Evolutionary conservation across 2,797 vertebrate species (phyloP), one percentile per base, ranked within the genome.

Genomic region (Petrocephalus sullivani): DNA sequence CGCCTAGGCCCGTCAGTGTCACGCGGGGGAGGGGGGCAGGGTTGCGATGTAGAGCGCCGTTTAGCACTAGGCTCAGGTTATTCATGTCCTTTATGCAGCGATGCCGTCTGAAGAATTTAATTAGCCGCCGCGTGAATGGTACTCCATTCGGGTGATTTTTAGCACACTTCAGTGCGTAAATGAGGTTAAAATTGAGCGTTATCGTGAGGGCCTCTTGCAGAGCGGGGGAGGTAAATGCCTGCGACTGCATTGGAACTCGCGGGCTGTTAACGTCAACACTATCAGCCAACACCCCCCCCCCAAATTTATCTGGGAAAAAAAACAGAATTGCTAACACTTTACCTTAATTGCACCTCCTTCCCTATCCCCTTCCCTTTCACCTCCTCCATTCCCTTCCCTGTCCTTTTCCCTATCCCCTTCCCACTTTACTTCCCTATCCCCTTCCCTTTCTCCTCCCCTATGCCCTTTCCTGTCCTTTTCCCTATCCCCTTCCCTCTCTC

Each of bases 91-190:
- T 81, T 49, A 81, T 37, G 75, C 49, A 81, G 41, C 46, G 3
- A 19, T 14, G 14, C 41, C 41, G 9, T 81, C 3, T 81, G 75
- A 49, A 81, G 75, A 81, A 49, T 81, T 81, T 81, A 81, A 81
- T 81, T 81, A 81, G 37, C 41, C 19, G 8, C 37, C 19, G 19
- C 37, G 19, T 81, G 75, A 81, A 81, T 49, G 41, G 37, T 49
- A 81, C 75, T 81, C 75, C 75, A 81, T 81, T 49, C 6, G 37
- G 75, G 75, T 81, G 75, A 21, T 49, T 81, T 71, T 81, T 21
- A n/a, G 75, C 75, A 81, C 75, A 81, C 75, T 81, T 49, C 75
- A 81, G 75, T 81, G 75, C 41, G 41, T 81, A 81, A 81, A 81
- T 81, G 81, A 84, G 81, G 46, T 84, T 84, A 54, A 84, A 53